phyloP scores from a whole-genome alignment of 2,797 vertebrate genomes.

The Tympanoctomys barrerae region DNA sequence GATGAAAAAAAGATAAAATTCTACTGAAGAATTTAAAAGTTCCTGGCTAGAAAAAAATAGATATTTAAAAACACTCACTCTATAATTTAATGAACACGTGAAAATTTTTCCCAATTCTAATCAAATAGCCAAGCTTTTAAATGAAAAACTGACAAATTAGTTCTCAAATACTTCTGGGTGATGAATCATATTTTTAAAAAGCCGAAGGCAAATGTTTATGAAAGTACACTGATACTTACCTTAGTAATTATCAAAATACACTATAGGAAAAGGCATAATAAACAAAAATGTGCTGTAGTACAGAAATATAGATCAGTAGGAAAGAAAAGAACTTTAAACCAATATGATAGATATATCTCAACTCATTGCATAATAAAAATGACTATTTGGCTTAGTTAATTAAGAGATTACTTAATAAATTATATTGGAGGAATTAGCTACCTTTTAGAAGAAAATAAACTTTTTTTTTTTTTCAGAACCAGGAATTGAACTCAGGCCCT shows the following conservation, averaged over 20 bases:
- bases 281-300: neutral
- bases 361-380: neutral
- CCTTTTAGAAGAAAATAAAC: neutral
- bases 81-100: neutral
- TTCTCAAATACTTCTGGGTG: neutral
- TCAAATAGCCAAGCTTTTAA: neutral
- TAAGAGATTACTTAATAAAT: neutral
- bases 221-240: neutral
- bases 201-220: neutral
- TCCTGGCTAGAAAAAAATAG: neutral
- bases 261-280: neutral
- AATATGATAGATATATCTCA: neutral
- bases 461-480: too few species aligned
- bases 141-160: neutral
- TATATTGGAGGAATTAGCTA: neutral
- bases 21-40: neutral
- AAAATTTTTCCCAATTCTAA: neutral
- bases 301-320: neutral
- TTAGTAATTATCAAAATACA: neutral
- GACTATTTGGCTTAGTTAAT: neutral
- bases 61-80: neutral
- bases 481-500: too few species aligned
- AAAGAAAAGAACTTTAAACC: neutral
- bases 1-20: neutral
- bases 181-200: neutral